These are phyloP conservation scores for Hoplodrina blanda DNA, from an alignment of 2,888 invertebrate species.

Conservation along the genomic window DNA sequence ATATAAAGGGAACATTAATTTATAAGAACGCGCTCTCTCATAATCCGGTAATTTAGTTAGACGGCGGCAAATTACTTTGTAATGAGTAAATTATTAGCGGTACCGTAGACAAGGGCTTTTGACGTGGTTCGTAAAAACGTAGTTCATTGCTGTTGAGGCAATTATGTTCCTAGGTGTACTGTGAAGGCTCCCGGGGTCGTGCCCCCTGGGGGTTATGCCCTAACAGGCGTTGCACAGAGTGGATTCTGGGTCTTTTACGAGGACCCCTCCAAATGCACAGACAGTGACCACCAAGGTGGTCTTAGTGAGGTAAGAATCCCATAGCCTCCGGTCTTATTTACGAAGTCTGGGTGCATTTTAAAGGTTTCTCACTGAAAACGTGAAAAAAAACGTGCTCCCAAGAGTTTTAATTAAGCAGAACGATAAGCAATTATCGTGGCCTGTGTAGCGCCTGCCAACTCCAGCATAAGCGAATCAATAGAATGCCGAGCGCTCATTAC, in stretches of 20 bases:
- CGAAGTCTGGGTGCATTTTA: too few species aligned
- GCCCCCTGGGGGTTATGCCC: too few species aligned
- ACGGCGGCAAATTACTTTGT: conserved; percentile 66
- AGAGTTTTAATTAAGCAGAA: too few species aligned
- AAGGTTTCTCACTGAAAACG: too few species aligned
- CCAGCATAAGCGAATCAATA: conserved; percentile 8
- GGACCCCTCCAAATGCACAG: too few species aligned
- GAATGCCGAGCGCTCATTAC: conserved; percentile 5
- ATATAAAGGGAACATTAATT: conserved; percentile 43
- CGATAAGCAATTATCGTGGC: neutral
- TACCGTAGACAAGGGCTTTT: conserved; percentile 48
- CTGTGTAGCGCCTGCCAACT: neutral
- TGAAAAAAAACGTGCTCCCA: too few species aligned
- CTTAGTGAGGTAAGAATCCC: too few species aligned
- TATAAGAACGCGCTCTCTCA: conserved; percentile 28
- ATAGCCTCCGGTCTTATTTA: too few species aligned
- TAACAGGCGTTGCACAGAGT: too few species aligned
- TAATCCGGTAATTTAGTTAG: conserved; percentile 64
- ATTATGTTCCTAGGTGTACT: conserved; percentile 5
- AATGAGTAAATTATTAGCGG: conserved; percentile 64
- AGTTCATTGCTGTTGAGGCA: conserved; percentile 11
- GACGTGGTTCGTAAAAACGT: conserved; percentile 42
- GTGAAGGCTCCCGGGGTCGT: too few species aligned
- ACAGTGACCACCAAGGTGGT: too few species aligned
- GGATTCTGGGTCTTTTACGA: too few species aligned